Base-by-base conservation (phyloP, 64 coral and sea anemone genomes). In the Dendrophyllia cribrosa region DNA sequence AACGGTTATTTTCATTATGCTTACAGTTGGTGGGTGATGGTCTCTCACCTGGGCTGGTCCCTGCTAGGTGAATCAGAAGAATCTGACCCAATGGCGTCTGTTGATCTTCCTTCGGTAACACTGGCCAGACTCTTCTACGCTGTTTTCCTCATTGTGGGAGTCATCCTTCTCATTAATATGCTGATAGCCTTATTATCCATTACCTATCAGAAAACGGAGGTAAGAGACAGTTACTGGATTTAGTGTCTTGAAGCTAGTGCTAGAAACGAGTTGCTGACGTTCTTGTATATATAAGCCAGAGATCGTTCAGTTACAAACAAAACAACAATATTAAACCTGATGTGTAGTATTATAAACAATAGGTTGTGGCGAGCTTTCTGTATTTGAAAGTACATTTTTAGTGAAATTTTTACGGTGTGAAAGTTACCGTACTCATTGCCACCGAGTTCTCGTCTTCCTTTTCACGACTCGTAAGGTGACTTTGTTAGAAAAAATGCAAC, bases 1-100 rank as follows among this genome's bases (percentile, higher is more conserved):
- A 47, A 47, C 23, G 5, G 7, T 44, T 25, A 20, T 77, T 78
- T 50, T 56, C 17, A n/a, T 49, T 2, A 48, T 51, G 11, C 0
- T 52, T 78, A 17, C 17, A 78, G 75, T 48, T 78, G 75, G 75
- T 78, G 43, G 46, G n/a, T 16, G 55, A 78, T 56, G 47, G 14
- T 78, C 17, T 21, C 20, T 6, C 75, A 78, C 17, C 55, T 78
- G 47, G 55, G 17, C 48, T 78, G 75, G 75, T 78, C 75, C 3
- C 48, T 78, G 43, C 43, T 78, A 48, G 75, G 47, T 19, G 12
- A 4, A 16, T 78, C 55, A 24, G 75, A 49, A 34, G 75, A 47
- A 14, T 78, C 43, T 49, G 75, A 51, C 7, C 20, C 75, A 12
- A 8, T 78, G 43, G 21, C 11, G 15, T 78, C 75, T 25, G 17